Conservation (phyloP, 2,113 vertebrate genomes). For the Trinectes maculatus region DNA sequence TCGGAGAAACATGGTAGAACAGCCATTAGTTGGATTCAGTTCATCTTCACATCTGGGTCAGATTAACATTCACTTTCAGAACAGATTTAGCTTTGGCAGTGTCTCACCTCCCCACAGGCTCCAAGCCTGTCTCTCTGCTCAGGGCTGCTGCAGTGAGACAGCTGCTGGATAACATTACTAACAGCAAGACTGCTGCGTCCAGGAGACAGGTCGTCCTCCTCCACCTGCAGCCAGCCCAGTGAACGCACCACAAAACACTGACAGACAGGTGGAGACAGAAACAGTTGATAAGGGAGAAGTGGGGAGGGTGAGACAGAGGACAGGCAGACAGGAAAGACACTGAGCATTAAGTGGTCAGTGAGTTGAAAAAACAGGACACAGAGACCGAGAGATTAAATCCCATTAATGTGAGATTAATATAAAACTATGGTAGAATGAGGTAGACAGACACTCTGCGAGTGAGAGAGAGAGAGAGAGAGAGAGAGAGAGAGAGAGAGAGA, state of each 20-base stretch:
- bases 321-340: not conserved
- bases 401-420: constrained; percentile 17
- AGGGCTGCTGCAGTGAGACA: constrained; percentile 85
- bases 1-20: no score
- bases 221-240: constrained; percentile 96
- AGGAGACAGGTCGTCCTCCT: constrained; percentile 93
- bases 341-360: not conserved
- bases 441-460: no score
- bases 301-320: not conserved
- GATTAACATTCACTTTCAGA: no score
- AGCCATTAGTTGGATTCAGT: not conserved
- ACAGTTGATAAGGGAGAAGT: not conserved
- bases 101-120: constrained; percentile 88
- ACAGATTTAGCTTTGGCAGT: not conserved
- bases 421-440: constrained; percentile 1
- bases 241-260: constrained; percentile 95
- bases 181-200: constrained; percentile 95
- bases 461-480: no score
- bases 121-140: constrained; percentile 80
- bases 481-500: no score
- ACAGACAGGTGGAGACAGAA: not conserved
- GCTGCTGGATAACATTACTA: constrained; percentile 97
- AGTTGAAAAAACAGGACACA: not conserved
- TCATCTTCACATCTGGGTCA: no score
- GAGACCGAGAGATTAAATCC: constrained; percentile 7